Base-by-base conservation (phyloP, 2,113 vertebrate species). In the Melanostigma gelatinosum region DNA sequence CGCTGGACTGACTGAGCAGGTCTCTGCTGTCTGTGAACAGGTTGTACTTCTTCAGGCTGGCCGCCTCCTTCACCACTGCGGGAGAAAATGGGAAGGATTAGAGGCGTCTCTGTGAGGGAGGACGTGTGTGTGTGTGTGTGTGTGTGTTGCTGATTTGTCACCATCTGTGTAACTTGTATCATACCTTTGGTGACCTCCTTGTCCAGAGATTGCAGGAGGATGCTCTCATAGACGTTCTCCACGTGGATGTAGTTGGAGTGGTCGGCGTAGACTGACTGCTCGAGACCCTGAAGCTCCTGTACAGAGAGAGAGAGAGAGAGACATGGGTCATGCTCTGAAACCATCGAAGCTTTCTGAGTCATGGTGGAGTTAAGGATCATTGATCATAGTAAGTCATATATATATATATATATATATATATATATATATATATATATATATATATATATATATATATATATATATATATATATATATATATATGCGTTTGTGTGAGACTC, bases 61-160 rank as follows among this genome's bases (percentile, higher is more conserved):
- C 95, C 0, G 97, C 97, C 82, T 98, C 97, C 74, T 96, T 96
- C 91, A 98, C 96, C 94, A 97, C 97, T 99, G 90, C 32, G 68
- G 50, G 89, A 77, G 52, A 36, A 11, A 38, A 80, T 27, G 32
- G 60, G 32, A 46, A 2, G 18, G 7, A 13, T 85, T 54, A 65
- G 57, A 72, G 40, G 9, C 1, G 16, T 22, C 10, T 20, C 22
- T 12, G n/a, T 8, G 15, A 9, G n/a, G 7, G 48, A 6, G 32
- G 3, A 6, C 20, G 32, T 36, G 38, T 3, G 36, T 46, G 34
- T 29, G 15, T 38, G 48, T 50, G 48, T 22, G 48, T 50, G 48
- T 20, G 50, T 6, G 48, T 16, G 46, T 6, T 36, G 4, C 9
- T 18, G 10, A 4, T 24, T 11, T 22, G 22, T 27, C n/a, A 38